Evolutionary conservation across 2,888 invertebrate genomes (phyloP), one percentile per base, ranked within the genome.

Genomic region (Odontomyia ornata): DNA sequence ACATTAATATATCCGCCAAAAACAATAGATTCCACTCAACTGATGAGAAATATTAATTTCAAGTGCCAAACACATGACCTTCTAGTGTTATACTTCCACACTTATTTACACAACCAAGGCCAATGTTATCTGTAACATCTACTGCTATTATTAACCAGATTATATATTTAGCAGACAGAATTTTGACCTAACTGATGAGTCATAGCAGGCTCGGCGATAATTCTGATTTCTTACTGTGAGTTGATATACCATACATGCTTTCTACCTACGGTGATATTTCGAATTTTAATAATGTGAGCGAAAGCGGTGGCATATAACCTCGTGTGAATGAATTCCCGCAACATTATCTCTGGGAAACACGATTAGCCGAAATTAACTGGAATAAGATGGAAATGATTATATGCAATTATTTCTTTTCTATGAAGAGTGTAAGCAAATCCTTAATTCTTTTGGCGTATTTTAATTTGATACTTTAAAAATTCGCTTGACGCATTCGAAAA

Each of bases 251-350:
- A 43, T 43, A 15, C 52, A 52, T 9, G 18, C 52, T 9, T 52
- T 52, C 4, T 52, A 52, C 52, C 15, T n/a, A 52, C 52, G 13
- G 52, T n/a, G 52, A 52, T 52, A 52, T 13, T 52, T 18, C 18
- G 18, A 72, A 25, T 60, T 36, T 57, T 27, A 9, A 1, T 46
- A 65, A 75, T 73, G 65, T 56, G 60, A 77, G 15, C 71, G 52
- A 69, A 77, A 77, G 36, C n/a, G 30, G 62, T 60, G 64, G 52
- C 47, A 25, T 71, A 71, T 62, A 64, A 60, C 52, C 15, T 52
- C 18, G 18, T 18, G 18, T 15, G 52, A 52, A 52, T 52, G 5
- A 18, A 52, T 52, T 15, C 15, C 15, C 15, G 15, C n/a, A 52
- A 15, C 15, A 15, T 1, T 18, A 15, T 13, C 5, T 18, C 15